A percentile compares a stretch with the other conserved stretches of the same genome.
Evolutionary conservation across 2,888 invertebrate genomes (phyloP).

Genomic region (Drosophila nigricruria): DNA sequence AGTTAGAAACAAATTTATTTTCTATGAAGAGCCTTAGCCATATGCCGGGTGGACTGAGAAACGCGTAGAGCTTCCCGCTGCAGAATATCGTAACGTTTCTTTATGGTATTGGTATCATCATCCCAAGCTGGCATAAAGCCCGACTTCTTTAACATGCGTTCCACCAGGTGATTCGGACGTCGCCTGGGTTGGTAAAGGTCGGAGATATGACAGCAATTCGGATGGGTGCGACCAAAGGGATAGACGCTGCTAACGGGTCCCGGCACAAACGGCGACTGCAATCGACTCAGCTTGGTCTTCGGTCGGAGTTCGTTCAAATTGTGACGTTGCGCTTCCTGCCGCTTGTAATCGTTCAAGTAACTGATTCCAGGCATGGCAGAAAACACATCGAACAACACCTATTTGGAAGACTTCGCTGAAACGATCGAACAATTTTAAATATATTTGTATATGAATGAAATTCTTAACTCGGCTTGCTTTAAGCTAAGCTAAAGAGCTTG

Average conservation of each 20-base stretch:
- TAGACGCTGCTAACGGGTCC: constrained; percentile 5
- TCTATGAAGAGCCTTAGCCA: no score
- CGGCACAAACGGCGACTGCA: neutral
- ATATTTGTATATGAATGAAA: neutral
- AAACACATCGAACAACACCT: rapidly evolving
- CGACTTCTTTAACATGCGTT: neutral
- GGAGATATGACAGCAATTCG: constrained; percentile 40
- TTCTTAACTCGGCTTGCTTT: neutral
- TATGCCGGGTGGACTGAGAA: neutral
- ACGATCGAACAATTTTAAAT: neutral
- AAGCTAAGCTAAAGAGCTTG: no score
- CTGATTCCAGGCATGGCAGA: constrained; percentile 20
- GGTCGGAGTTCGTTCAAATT: constrained; percentile 38
- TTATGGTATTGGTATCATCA: neutral
- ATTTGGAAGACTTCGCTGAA: neutral
- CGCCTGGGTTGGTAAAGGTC: neutral
- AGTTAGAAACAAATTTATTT: no score
- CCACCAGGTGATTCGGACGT: neutral
- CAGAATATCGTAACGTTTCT: constrained; percentile 30
- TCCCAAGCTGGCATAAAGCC: neutral
- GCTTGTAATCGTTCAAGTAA: constrained; percentile 3
- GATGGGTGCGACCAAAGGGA: constrained; percentile 14
- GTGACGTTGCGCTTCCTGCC: constrained; percentile 30
- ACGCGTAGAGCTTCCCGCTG: constrained; percentile 37
- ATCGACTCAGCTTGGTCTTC: constrained; percentile 29